Base-by-base conservation (phyloP, 2,888 invertebrate species). In the Lomographa bimaculata region DNA sequence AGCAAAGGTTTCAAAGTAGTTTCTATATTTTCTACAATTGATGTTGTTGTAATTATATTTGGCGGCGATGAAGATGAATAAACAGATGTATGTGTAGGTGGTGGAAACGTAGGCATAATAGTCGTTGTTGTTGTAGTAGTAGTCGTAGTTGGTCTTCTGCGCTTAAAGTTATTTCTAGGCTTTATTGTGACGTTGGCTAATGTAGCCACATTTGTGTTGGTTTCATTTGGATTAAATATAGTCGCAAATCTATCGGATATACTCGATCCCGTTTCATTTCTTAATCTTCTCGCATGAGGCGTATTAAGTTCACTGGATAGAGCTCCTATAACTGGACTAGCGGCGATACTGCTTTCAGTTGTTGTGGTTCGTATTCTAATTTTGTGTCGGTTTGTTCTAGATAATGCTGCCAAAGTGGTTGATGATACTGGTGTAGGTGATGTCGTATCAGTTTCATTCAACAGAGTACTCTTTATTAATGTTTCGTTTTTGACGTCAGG, bases 131-230 rank as follows among this genome's bases (percentile, higher is more conserved):
- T 65, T 12, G 78, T 74, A 0, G 70, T 79, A 0, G 87, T 64
- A 7, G 90, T 89, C 3, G 89, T 90, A 2, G 90, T 87, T 2
- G 85, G 83, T 32, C 90, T 76, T 52, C 87, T 78, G 55, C 90
- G 65, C 50, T 61, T 71, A 2, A 70, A 54, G 39, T 69, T 68
- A 60, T 75, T 80, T 52, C 77, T 82, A 21, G 81, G 70, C 61
- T 72, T 70, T 32, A 71, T 58, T 5, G 70, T 69, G 29, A 68
- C 71, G 5, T 65, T 68, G 8, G 19, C 20, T 46, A 63, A n/a
- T n/a, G n/a, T n/a, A n/a, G n/a, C n/a, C n/a, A n/a, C 68, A 18
- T 66, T 70, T 54, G 66, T 73, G 12, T 73, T 77, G 42, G 66
- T 63, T 19, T 70, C 70, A 42, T 59, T 75, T 45, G 70, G 78